Evolutionary conservation across 2,113 vertebrate species (phyloP).

Genomic region (Dasyornis broadbenti): DNA sequence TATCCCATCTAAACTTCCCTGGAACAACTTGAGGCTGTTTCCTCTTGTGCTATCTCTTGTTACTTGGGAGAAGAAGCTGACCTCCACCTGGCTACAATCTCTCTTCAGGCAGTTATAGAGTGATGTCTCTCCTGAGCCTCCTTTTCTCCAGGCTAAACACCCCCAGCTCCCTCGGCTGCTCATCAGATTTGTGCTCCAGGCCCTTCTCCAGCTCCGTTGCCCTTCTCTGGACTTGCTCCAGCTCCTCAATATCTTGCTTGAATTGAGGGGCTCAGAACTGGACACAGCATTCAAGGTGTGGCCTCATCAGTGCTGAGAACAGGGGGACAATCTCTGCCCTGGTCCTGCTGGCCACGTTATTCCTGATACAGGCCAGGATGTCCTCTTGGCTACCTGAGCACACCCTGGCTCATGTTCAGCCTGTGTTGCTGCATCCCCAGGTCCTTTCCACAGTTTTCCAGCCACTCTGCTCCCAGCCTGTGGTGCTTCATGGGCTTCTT

Average conservation of each 20-base stretch:
- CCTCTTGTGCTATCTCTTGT: neutral
- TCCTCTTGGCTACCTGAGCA: neutral
- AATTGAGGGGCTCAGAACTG: neutral
- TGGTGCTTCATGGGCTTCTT: rapidly evolving
- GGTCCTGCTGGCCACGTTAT: rapidly evolving
- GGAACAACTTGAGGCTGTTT: neutral
- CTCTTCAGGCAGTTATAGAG: neutral
- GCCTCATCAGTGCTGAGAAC: rapidly evolving
- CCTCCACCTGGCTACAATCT: rapidly evolving
- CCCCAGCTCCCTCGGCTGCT: neutral
- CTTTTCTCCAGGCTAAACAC: neutral
- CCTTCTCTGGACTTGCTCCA: neutral
- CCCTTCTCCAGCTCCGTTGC: rapidly evolving
- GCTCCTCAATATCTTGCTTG: rapidly evolving
- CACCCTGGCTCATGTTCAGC: neutral
- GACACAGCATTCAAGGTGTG: rapidly evolving
- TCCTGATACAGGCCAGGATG: neutral
- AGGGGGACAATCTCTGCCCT: neutral
- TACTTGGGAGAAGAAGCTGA: rapidly evolving
- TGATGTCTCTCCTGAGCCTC: rapidly evolving
- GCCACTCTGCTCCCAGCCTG: neutral
- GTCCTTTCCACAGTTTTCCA: neutral
- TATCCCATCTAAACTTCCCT: neutral
- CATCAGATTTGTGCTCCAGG: neutral
- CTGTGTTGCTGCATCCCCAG: rapidly evolving